A percentile compares a stretch with the other conserved stretches of the same genome.
Conservation (phyloP, 1,140 invertebrate genomes). For the Apis laboriosa region DNA sequence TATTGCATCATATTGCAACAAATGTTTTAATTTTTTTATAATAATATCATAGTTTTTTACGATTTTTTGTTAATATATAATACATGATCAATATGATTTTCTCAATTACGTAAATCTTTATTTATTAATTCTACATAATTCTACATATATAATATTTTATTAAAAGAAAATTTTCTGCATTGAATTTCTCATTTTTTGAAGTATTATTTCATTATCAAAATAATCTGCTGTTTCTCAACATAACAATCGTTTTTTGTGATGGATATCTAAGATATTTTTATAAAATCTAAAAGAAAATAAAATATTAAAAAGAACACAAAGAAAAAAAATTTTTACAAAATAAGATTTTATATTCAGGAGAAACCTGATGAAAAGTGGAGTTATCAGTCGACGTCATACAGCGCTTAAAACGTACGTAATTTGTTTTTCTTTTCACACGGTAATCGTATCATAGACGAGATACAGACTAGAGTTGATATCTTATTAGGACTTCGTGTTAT, state of each 20-base stretch:
- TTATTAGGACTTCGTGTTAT: too few relatives aligned
- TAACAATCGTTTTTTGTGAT: background rate
- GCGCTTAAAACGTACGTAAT: background rate
- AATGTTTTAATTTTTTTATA: background rate
- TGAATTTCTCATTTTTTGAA: background rate
- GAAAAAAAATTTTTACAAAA: background rate
- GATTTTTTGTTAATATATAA: too few relatives aligned
- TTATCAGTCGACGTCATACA: background rate
- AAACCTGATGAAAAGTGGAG: background rate
- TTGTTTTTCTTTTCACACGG: constrained; percentile 34
- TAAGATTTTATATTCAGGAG: background rate
- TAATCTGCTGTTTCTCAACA: too few relatives aligned
- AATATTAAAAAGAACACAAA: background rate
- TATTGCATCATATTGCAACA: background rate
- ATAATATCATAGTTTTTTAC: too few relatives aligned
- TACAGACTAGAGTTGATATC: too few relatives aligned
- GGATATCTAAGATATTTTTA: too few relatives aligned
- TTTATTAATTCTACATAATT: background rate
- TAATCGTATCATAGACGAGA: background rate
- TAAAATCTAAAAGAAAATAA: background rate
- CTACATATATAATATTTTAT: background rate
- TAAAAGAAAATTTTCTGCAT: background rate
- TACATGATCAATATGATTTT: too few relatives aligned
- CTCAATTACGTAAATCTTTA: too few relatives aligned
- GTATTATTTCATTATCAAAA: background rate